Percentiles rank a stretch among this genome's conserved stretches.
Evolutionary conservation across 2,888 invertebrate genomes (phyloP).

Genomic region (Melanargia galathea): DNA sequence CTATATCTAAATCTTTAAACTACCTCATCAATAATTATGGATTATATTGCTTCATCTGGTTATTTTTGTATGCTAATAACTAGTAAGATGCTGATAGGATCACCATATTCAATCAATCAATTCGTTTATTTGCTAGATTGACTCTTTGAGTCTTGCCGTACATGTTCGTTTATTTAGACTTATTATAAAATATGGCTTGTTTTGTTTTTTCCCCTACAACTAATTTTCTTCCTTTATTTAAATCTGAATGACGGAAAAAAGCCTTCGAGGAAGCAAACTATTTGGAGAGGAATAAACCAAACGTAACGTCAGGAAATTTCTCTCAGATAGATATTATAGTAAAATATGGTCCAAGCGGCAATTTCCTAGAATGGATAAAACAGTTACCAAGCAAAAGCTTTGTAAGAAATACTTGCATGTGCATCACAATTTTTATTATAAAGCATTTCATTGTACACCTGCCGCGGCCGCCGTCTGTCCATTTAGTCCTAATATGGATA

Average conservation of each 20-base stretch:
- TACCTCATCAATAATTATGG: slow-evolving; percentile 1
- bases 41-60: neutral
- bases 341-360: neutral
- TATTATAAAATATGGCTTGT: too few relatives aligned
- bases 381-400: slow-evolving; percentile 10
- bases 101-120: too few relatives aligned
- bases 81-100: neutral
- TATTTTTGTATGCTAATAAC: neutral
- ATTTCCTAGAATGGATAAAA: slow-evolving; percentile 5
- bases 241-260: too few relatives aligned
- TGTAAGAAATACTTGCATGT: slow-evolving; percentile 11
- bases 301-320: too few relatives aligned
- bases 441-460: slow-evolving; percentile 50
- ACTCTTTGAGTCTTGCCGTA: too few relatives aligned
- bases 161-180: too few relatives aligned
- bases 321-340: too few relatives aligned
- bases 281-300: too few relatives aligned
- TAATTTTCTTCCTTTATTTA: too few relatives aligned
- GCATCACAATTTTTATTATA: slow-evolving; percentile 27
- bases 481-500: slow-evolving; percentile 66
- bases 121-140: too few relatives aligned
- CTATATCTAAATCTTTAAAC: neutral
- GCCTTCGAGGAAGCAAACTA: too few relatives aligned
- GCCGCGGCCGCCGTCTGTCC: slow-evolving; percentile 61
- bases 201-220: too few relatives aligned